Evolutionary conservation across 2,113 vertebrate genomes (phyloP).

Genomic region (Crotophaga sulcirostris): DNA sequence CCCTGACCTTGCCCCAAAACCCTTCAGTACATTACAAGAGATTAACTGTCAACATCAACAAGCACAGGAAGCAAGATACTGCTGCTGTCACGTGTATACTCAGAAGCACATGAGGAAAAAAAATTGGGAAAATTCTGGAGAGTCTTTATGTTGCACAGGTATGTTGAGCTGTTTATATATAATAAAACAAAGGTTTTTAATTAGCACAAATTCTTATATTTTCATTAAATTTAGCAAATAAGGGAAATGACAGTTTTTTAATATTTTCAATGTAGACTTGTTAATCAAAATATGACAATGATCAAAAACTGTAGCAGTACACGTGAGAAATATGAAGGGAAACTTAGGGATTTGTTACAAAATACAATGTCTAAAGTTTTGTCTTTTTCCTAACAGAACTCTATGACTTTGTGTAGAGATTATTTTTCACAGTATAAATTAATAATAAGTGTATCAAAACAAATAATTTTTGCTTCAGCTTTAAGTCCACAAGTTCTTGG

Average conservation of each 20-base stretch:
- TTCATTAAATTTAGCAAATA: background rate
- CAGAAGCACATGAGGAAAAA: background rate
- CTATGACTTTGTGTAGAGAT: background rate
- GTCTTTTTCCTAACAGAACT: background rate
- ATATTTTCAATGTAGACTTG: background rate
- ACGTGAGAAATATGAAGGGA: background rate
- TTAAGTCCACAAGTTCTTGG: background rate
- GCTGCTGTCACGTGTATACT: fast-evolving
- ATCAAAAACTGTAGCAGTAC: background rate
- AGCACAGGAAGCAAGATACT: background rate
- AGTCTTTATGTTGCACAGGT: background rate
- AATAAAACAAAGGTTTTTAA: background rate
- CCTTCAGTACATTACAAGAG: background rate
- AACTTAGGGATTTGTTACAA: background rate
- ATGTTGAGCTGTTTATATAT: background rate
- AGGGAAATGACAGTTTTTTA: fast-evolving
- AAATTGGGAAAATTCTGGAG: background rate
- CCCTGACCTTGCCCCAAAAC: background rate
- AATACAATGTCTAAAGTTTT: background rate
- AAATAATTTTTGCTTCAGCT: background rate
- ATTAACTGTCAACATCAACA: background rate
- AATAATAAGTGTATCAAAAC: background rate
- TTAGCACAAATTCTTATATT: background rate
- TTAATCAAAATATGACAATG: background rate
- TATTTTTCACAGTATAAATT: background rate